Conservation (phyloP, 2,113 vertebrate genomes). For the Pterocles gutturalis region DNA sequence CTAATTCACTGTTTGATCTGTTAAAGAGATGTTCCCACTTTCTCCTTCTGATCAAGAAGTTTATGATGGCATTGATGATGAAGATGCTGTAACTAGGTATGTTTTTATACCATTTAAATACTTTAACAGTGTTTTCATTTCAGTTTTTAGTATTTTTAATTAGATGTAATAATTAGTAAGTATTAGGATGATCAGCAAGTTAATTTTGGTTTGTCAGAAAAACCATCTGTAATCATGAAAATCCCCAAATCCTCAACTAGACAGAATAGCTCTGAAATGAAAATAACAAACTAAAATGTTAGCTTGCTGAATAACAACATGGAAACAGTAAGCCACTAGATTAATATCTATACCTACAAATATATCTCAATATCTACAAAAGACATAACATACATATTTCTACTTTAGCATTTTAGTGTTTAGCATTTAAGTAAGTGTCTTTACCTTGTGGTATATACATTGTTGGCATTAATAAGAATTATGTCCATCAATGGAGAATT, state of each 20-base stretch:
- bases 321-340: not conserved
- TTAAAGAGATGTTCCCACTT: conserved; percentile 80
- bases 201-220: not conserved
- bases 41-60: conserved; percentile 84
- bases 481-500: not conserved
- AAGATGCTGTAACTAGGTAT: conserved; percentile 78
- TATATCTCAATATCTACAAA: not conserved
- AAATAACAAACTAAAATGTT: not conserved
- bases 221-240: not conserved
- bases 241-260: not conserved
- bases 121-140: not conserved
- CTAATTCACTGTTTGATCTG: conserved; percentile 23
- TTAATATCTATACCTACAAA: not conserved
- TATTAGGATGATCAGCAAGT: not conserved
- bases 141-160: not conserved
- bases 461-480: not conserved
- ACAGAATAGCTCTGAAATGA: not conserved
- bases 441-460: not conserved
- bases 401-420: not conserved
- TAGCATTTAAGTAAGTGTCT: not conserved
- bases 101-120: conserved; percentile 3
- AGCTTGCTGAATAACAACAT: not conserved
- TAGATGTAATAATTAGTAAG: not conserved
- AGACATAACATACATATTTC: not conserved
- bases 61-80: conserved; percentile 88